These are phyloP conservation scores for Asobara japonica DNA, from an alignment of 1,140 invertebrate species.

Conservation along the genomic window DNA sequence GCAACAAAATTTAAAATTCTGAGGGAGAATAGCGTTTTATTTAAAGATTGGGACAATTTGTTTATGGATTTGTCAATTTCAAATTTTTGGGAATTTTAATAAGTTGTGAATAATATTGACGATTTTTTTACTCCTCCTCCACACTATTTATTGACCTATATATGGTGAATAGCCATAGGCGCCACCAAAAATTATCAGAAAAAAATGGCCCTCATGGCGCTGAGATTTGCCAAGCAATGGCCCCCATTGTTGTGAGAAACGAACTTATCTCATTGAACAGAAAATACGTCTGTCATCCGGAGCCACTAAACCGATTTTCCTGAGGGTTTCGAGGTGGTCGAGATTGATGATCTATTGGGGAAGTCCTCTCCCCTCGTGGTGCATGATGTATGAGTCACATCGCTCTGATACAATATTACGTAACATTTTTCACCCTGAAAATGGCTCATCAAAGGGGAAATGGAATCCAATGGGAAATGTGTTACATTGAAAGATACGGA, in stretches of 20 bases:
- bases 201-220: no score
- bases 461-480: background rate
- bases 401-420: background rate
- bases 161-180: no score
- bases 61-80: no score
- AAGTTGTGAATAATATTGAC: no score
- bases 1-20: no score
- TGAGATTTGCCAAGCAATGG: background rate
- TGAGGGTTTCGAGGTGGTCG: background rate
- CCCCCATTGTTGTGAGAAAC: background rate
- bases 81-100: no score
- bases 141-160: no score
- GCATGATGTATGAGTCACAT: background rate
- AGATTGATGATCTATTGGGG: conserved; percentile 15
- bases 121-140: no score
- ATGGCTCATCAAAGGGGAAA: background rate
- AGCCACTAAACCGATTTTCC: conserved; percentile 17
- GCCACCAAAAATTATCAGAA: no score
- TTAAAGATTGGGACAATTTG: no score
- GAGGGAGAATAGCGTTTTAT: no score
- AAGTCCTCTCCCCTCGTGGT: background rate
- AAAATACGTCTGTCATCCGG: background rate
- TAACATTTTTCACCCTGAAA: background rate
- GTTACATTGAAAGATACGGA: background rate
- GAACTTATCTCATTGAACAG: conserved; percentile 4